A percentile compares a stretch with the other conserved stretches of the same genome.
Conservation (phyloP, 2,113 vertebrate genomes). For the Pomatorhinus ruficollis region DNA sequence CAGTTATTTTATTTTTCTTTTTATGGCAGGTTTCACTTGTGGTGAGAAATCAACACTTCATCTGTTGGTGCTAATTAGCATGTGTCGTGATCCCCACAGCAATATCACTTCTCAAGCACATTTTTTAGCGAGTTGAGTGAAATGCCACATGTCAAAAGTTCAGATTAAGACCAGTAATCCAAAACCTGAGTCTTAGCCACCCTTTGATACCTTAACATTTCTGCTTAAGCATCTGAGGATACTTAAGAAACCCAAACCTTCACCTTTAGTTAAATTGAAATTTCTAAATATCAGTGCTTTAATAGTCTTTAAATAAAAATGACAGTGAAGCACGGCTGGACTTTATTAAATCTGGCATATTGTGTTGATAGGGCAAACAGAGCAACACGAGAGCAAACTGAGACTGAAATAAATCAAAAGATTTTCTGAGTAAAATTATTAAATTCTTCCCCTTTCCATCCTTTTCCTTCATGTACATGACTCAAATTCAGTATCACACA, state of each 20-base stretch:
- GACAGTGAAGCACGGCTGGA: background rate
- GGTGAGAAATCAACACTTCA: conserved; percentile 9
- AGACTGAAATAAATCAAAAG: background rate
- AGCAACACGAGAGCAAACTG: background rate
- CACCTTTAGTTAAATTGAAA: background rate
- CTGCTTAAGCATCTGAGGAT: background rate
- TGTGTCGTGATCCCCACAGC: background rate
- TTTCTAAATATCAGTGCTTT: conserved; percentile 24
- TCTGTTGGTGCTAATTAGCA: conserved; percentile 28
- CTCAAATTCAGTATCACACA: background rate
- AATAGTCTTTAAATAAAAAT: conserved; percentile 2
- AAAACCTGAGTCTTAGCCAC: background rate
- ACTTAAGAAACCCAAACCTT: background rate
- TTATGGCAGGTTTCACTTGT: background rate
- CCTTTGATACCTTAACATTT: background rate
- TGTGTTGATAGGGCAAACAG: background rate
- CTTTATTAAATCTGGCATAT: background rate
- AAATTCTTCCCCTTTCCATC: background rate
- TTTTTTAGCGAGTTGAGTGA: background rate
- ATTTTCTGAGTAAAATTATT: background rate
- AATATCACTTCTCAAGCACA: background rate
- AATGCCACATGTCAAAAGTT: conserved; percentile 22
- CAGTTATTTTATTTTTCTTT: background rate
- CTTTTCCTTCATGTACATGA: background rate
- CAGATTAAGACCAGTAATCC: background rate